Conservation (phyloP, 2,888 invertebrate genomes). For the Pecten maximus region DNA sequence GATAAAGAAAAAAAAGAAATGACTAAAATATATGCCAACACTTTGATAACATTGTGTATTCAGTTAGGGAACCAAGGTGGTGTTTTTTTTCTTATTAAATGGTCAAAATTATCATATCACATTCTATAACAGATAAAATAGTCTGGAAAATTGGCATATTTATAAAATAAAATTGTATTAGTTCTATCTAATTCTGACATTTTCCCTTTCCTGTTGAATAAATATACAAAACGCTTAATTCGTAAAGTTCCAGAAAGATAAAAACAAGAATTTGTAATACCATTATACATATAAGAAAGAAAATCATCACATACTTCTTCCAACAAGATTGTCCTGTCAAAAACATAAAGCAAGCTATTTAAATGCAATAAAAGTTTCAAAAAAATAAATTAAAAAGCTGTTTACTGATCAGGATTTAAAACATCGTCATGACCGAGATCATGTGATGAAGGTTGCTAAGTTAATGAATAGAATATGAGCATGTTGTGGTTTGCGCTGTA, state of each 20-base stretch:
- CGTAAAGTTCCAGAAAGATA: neutral
- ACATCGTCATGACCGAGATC: neutral
- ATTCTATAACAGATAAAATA: no score
- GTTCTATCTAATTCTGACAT: no score
- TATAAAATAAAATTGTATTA: no score
- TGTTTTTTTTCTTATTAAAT: no score
- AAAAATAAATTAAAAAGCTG: neutral
- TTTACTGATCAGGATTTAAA: constrained; percentile 32
- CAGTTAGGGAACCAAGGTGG: no score
- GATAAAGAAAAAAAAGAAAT: neutral
- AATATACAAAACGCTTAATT: no score
- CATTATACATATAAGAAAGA: neutral
- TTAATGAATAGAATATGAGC: constrained; percentile 16
- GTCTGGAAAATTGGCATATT: no score
- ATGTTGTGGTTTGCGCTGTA: neutral
- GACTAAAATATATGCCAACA: neutral
- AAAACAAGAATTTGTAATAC: neutral
- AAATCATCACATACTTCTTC: neutral
- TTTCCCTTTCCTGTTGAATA: no score
- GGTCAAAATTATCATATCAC: no score
- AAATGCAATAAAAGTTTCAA: neutral
- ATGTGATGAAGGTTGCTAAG: constrained; percentile 24
- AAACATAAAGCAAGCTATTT: neutral
- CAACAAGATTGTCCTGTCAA: neutral
- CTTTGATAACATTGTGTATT: neutral